These are phyloP conservation scores for Orestias chungarensis DNA, from an alignment of 2,797 vertebrate species.

Conservation along the genomic window DNA sequence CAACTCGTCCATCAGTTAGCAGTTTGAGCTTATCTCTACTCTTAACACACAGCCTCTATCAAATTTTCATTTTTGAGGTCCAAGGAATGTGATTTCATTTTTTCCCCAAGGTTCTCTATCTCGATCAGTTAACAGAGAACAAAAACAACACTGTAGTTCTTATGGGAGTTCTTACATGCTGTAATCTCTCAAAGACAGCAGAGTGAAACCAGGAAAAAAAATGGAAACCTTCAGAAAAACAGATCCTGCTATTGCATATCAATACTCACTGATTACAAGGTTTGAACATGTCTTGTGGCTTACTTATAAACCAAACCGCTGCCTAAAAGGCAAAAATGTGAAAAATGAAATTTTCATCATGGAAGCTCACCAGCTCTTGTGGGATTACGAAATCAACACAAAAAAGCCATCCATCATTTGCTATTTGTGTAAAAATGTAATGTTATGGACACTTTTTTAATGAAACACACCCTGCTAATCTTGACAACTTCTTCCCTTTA, in stretches of 20 bases:
- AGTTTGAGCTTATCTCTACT: not conserved
- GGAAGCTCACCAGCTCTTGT: not conserved
- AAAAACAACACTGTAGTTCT: not conserved
- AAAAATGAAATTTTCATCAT: not conserved
- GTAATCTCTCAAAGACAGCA: not conserved
- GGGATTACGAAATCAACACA: not conserved
- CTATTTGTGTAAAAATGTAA: constrained; percentile 22
- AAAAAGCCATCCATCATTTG: not conserved
- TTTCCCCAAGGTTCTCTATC: not conserved
- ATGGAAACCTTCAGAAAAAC: not conserved
- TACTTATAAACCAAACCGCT: not conserved
- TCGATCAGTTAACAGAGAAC: not conserved
- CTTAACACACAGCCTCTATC: not conserved
- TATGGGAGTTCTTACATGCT: not conserved
- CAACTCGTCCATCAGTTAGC: not conserved
- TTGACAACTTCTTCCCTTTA: constrained; percentile 7
- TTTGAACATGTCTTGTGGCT: not conserved
- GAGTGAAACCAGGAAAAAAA: not conserved
- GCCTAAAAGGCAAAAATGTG: not conserved
- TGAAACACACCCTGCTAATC: constrained; percentile 51
- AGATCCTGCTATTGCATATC: not conserved
- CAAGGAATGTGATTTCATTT: not conserved
- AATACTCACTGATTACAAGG: not conserved
- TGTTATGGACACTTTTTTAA: constrained; percentile 44
- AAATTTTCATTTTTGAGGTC: not conserved